phyloP scores from a whole-genome alignment of 1,140 invertebrate species.

The Brachionus angularis region DNA sequence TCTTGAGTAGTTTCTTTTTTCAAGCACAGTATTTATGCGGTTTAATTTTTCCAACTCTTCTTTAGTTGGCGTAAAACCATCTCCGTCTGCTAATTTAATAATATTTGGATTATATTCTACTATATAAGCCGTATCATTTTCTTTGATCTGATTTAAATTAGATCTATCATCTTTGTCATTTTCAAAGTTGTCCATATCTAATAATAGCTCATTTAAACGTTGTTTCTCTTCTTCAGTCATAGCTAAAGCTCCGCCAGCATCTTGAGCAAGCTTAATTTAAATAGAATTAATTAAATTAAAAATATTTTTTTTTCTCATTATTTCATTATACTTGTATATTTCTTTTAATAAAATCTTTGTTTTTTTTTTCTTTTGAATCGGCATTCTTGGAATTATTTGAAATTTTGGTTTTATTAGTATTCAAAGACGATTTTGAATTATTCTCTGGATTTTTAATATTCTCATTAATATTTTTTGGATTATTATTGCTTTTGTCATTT shows the following conservation, averaged over 20 bases:
- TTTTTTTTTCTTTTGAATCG: constrained; percentile 3
- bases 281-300: too few relatives aligned
- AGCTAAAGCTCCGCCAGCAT: constrained; percentile 26
- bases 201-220: constrained; percentile 32
- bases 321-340: too few relatives aligned
- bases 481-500: not conserved
- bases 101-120: constrained; percentile 24
- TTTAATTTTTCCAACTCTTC: constrained; percentile 5
- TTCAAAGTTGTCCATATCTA: constrained; percentile 23
- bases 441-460: not conserved
- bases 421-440: constrained; percentile 10
- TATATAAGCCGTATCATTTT: not conserved
- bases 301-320: too few relatives aligned
- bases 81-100: not conserved
- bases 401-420: constrained; percentile 25
- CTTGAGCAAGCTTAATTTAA: constrained; percentile 34
- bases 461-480: not conserved
- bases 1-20: constrained; percentile 18
- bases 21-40: not conserved
- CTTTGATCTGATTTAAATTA: not conserved
- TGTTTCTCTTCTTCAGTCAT: constrained; percentile 44
- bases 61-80: constrained; percentile 28
- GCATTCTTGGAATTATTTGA: not conserved
- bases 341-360: constrained; percentile 40
- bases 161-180: not conserved